Base-by-base conservation (phyloP, 1,140 invertebrate genomes). In the Diachasma alloeum region DNA sequence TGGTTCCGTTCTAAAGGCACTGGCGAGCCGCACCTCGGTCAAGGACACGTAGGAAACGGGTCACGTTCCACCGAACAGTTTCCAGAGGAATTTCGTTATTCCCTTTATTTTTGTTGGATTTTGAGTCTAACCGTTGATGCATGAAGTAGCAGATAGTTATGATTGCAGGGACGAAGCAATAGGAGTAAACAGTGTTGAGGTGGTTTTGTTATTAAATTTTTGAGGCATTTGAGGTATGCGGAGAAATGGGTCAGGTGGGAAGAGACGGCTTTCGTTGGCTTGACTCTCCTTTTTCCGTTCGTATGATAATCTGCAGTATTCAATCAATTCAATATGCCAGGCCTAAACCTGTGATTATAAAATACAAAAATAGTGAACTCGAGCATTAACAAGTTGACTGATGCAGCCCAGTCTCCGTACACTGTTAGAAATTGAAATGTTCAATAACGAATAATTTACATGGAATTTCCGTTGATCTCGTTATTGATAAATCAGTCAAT, bases 31-130 rank as follows among this genome's bases (percentile, higher is more conserved):
- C 36, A 79, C 80, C 82, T 84, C 86, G 85, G 85, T 87, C 86
- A 86, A 87, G 86, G 86, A 86, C 86, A 87, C 81, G 53, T n/a
- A 53, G 76, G 59, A 84, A 83, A 80, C 78, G 78, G 84, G 84
- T 85, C 83, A 84, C 72, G 76, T 75, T 79, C 76, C 59, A 70
- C 76, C 80, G 69, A 81, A 70, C 48, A 0, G 37, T 72, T 13
- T 73, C 26, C 66, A 75, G 42, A 69, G 42, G 44, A 75, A 69
- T 69, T 39, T 17, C 5, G n/a, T 67, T 39, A 63, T 69, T 48
- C 26, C 22, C 6, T 69, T 13, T 26, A 42, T 10, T 46, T 44
- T 24, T 53, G 13, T 72, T 67, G 66, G 19, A 37, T 66, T 26
- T 56, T 22, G 26, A 9, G 4, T n/a, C 53, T 2, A 59, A 17